Evolutionary conservation across 1,140 invertebrate genomes (phyloP).

Genomic region (Nasonia longicornis): DNA sequence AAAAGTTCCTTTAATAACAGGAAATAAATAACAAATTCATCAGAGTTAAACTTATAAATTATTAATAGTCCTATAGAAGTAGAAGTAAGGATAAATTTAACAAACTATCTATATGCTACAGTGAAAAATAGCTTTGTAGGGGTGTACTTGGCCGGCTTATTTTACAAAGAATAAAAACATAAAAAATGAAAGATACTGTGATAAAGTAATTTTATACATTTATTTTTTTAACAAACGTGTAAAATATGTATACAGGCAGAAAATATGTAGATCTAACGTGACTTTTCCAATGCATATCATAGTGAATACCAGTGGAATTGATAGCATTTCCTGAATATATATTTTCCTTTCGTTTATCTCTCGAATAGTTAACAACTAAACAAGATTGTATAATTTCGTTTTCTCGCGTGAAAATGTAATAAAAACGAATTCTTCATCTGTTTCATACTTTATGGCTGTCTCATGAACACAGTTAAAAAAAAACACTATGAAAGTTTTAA

Average conservation of each 20-base stretch:
- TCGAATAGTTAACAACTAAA: slow-evolving; percentile 21
- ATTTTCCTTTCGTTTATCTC: slow-evolving; percentile 2
- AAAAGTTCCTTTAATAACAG: not conserved
- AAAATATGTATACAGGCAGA: slow-evolving; percentile 22
- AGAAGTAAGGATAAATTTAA: too few relatives aligned
- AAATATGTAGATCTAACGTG: slow-evolving; percentile 19
- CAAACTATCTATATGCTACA: too few relatives aligned
- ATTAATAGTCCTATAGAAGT: too few relatives aligned
- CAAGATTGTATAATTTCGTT: not conserved
- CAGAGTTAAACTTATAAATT: not conserved
- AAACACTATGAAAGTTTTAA: not conserved
- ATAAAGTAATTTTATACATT: slow-evolving; percentile 25
- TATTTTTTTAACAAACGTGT: slow-evolving; percentile 37
- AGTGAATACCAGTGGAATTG: not conserved
- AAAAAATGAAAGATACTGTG: not conserved
- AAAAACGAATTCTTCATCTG: slow-evolving; percentile 2
- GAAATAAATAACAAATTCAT: not conserved
- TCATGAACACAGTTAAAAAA: slow-evolving; percentile 16
- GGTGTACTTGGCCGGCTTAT: not conserved
- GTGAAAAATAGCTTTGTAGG: too few relatives aligned
- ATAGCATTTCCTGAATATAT: slow-evolving; percentile 9
- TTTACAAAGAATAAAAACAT: not conserved
- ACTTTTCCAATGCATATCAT: not conserved
- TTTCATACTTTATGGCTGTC: not conserved
- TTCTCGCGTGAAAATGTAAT: slow-evolving; percentile 4